phyloP scores from a whole-genome alignment of 1,140 invertebrate genomes.

The Drosophila sulfurigaster region DNA sequence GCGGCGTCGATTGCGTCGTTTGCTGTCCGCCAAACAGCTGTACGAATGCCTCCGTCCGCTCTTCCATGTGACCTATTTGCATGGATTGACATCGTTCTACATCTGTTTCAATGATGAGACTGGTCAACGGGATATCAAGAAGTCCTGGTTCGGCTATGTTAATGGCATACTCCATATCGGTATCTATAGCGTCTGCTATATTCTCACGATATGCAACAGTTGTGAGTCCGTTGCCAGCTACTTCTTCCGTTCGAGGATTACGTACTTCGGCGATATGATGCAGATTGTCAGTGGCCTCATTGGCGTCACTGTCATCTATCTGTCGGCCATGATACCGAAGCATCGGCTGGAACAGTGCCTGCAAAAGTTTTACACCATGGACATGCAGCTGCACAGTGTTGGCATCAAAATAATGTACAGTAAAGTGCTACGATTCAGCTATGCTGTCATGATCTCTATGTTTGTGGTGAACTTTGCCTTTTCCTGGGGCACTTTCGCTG shows the following conservation, averaged over 20 bases:
- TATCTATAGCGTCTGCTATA: conserved; percentile 64
- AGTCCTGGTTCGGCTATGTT: conserved; percentile 66
- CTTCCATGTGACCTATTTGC: conserved; percentile 64
- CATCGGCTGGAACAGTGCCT: conserved; percentile 69
- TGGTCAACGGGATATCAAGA: conserved; percentile 55
- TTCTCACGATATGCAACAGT: conserved; percentile 66
- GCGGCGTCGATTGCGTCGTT: conserved; percentile 49
- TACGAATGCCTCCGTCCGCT: conserved; percentile 73
- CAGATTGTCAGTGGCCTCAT: conserved; percentile 80
- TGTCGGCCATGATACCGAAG: conserved; percentile 74
- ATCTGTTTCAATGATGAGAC: conserved; percentile 38
- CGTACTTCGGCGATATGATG: conserved; percentile 78
- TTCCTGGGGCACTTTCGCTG: conserved; percentile 59
- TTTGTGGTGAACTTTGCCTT: conserved; percentile 63
- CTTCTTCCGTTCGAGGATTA: conserved; percentile 75
- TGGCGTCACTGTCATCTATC: conserved; percentile 79
- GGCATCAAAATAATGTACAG: conserved; percentile 83
- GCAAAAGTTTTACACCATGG: conserved; percentile 70
- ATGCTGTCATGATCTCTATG: conserved; percentile 59
- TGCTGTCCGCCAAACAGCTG: conserved; percentile 69
- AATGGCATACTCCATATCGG: conserved; percentile 68
- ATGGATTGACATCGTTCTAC: conserved; percentile 76
- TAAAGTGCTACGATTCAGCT: conserved; percentile 74
- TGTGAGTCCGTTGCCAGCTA: conserved; percentile 80
- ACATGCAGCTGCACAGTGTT: conserved; percentile 62